phyloP scores from a whole-genome alignment of 2,888 invertebrate species.

The Lasioglossum calceatum region DNA sequence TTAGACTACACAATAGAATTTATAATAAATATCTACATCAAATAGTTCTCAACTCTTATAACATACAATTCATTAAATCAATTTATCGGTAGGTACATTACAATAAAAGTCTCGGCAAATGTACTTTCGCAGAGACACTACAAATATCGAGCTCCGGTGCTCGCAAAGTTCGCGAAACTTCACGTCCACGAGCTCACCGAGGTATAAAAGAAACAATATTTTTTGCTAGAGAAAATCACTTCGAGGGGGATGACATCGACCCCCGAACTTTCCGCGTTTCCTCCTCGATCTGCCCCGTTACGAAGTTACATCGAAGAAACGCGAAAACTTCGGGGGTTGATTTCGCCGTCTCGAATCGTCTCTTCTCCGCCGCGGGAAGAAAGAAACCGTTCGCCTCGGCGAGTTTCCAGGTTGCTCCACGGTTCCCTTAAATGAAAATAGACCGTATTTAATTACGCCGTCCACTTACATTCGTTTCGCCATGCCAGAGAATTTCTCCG shows the following conservation, averaged over 20 bases:
- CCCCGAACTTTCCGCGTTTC: background rate
- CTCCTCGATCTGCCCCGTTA: background rate
- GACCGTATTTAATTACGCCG: background rate
- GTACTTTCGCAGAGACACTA: background rate
- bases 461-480: background rate
- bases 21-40: no score
- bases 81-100: background rate
- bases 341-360: background rate
- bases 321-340: constrained; percentile 5
- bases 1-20: no score
- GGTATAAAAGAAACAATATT: constrained; percentile 3
- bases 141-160: background rate
- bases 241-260: constrained; percentile 2
- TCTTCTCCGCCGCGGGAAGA: background rate
- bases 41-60: no score
- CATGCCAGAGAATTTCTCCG: background rate
- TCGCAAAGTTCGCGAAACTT: background rate
- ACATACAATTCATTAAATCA: background rate
- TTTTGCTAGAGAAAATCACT: background rate
- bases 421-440: constrained; percentile 5
- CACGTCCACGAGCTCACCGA: background rate
- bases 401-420: background rate
- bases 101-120: background rate
- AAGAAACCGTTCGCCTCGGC: background rate
- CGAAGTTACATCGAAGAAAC: background rate